Percentiles rank a stretch among this genome's conserved stretches.
Evolutionary conservation across 1,140 invertebrate species (phyloP).

Genomic region (Ips typographus): DNA sequence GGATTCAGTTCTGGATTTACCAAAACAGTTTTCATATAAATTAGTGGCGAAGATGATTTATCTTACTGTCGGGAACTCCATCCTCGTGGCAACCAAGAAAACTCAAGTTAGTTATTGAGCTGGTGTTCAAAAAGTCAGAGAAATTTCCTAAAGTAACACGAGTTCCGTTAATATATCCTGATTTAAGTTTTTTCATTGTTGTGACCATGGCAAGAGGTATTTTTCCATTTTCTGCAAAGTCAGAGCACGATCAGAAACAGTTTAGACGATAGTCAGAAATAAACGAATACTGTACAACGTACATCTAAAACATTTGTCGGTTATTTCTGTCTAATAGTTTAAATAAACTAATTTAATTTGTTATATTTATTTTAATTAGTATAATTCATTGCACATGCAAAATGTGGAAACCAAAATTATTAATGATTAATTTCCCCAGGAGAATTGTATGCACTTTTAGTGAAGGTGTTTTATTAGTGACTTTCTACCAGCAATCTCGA

Average conservation of each 20-base stretch:
- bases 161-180: slow-evolving; percentile 97
- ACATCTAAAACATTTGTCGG: too few relatives aligned
- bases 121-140: slow-evolving; percentile 91
- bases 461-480: too few relatives aligned
- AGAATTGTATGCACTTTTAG: too few relatives aligned
- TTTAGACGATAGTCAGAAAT: slow-evolving; percentile 11
- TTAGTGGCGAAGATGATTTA: not conserved
- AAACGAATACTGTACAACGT: not conserved
- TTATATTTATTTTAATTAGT: too few relatives aligned
- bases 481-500: too few relatives aligned
- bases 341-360: too few relatives aligned
- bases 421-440: too few relatives aligned
- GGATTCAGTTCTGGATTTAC: slow-evolving; percentile 67
- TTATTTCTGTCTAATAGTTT: not conserved
- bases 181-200: slow-evolving; percentile 97
- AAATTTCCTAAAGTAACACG: slow-evolving; percentile 90
- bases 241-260: slow-evolving; percentile 48
- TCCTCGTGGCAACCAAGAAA: slow-evolving; percentile 91
- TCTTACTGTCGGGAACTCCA: slow-evolving; percentile 78
- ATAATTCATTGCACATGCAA: too few relatives aligned
- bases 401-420: too few relatives aligned
- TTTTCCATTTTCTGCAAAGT: slow-evolving; percentile 80
- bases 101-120: slow-evolving; percentile 93
- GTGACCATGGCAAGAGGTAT: slow-evolving; percentile 93
- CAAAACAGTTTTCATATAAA: not conserved